Percentiles rank a stretch among this genome's conserved stretches.
Conservation (phyloP, 2,888 invertebrate species). For the Diaprepes abbreviatus region DNA sequence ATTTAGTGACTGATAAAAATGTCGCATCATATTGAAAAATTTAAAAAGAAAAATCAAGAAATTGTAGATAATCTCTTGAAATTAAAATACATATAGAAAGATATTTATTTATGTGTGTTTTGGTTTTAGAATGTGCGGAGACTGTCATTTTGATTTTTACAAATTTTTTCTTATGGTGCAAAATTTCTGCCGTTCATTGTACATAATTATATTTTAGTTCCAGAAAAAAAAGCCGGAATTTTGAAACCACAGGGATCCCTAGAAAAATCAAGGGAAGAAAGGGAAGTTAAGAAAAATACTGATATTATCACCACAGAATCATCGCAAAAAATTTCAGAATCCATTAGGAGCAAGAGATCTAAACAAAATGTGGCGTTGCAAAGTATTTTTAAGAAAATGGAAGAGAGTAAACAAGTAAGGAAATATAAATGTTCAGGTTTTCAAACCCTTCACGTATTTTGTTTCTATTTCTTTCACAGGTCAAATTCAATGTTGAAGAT, state of each 20-base stretch:
- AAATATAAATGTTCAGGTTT: neutral
- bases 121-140: no score
- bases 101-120: no score
- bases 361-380: conserved; percentile 87
- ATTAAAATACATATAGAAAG: no score
- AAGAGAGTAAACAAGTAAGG: conserved; percentile 77
- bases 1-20: no score
- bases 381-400: conserved; percentile 80
- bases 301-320: conserved; percentile 24
- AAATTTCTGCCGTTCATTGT: no score
- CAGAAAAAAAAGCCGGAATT: conserved; percentile 71
- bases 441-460: neutral
- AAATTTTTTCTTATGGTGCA: no score
- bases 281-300: conserved; percentile 66
- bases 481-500: conserved; percentile 64
- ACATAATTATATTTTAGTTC: conserved; percentile 40
- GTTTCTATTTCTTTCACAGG: conserved; percentile 55
- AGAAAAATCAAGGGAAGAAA: conserved; percentile 76
- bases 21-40: no score
- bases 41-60: no score
- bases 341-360: conserved; percentile 66
- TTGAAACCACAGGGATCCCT: conserved; percentile 80
- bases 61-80: no score
- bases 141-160: no score
- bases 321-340: conserved; percentile 49